These are phyloP conservation scores for Jacana jacana DNA, from an alignment of 2,113 vertebrate species.

Conservation along the genomic window DNA sequence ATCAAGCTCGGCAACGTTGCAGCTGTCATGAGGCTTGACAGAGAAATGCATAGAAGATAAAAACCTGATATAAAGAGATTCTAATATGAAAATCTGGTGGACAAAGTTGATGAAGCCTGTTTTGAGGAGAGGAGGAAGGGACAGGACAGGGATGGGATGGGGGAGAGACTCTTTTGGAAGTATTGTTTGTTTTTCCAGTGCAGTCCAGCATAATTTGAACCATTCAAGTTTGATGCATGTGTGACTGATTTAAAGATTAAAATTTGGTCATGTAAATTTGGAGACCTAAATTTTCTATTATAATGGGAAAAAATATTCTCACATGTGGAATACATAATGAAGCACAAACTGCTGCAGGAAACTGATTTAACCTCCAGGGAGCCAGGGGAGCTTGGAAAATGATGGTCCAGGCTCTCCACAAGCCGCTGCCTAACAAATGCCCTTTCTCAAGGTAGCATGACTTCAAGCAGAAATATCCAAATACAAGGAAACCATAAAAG, in stretches of 20 bases:
- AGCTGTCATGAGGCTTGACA: not conserved
- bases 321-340: not conserved
- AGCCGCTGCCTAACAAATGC: not conserved
- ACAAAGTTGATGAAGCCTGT: not conserved
- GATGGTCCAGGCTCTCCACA: not conserved
- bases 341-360: not conserved
- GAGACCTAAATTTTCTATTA: not conserved
- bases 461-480: not conserved
- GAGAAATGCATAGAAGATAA: not conserved
- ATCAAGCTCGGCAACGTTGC: not conserved
- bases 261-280: not conserved
- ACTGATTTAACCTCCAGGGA: not conserved
- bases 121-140: not conserved
- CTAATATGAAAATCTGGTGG: not conserved
- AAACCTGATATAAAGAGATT: not conserved
- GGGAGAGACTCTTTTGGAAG: not conserved
- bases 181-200: not conserved
- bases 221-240: not conserved
- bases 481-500: not conserved
- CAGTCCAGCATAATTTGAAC: not conserved
- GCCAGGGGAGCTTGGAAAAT: not conserved
- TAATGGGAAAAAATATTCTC: not conserved
- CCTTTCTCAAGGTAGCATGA: not conserved
- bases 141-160: not conserved
- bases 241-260: not conserved